Base-by-base conservation (phyloP, 2,113 vertebrate species). In the Meleagris gallopavo region DNA sequence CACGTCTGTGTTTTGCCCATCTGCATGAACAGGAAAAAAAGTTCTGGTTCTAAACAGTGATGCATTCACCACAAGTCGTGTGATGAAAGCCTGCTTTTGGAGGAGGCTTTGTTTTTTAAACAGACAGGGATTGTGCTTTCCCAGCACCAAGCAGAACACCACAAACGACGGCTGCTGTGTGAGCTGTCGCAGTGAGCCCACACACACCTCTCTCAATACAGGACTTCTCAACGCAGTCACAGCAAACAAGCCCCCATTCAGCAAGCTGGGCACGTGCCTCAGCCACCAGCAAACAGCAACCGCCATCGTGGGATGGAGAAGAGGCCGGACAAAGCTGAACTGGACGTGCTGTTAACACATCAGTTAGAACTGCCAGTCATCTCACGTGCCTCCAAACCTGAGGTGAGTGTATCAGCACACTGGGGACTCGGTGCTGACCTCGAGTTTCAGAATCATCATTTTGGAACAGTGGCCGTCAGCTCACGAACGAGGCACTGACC, bases 1-100 rank as follows among this genome's bases (percentile, higher is more conserved):
- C 48, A 8, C 6, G 20, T 9, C 3, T 0, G 2, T 0, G 2
- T 0, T 4, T 0, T 16, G 43, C 30, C 73, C 34, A 3, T 2
- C 80, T 64, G 40, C 7, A 54, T 41, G 50, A 55, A 64, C 58
- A 36, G 3, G 1, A 2, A 5, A 61, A 60, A 79, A 19, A 57
- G 57, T 30, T 61, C 0, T 0, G 2, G 32, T 30, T 38, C 61
- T 15, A 40, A 81, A 57, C 82, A 82, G 18, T 0, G 4, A 73
- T 17, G 71, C 64, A 29, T 55, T 62, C 50, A 62, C 8, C 87
- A 40, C 11, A 1, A 38, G 55, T 8, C 16, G 17, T 38, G 72
- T 41, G 55, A 3, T 1, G 27, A 25, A n/a, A 80, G n/a, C 1
- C 20, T 8, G 58, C 45, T 4, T 66, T 34, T 67, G 72, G 75